Base-by-base conservation (phyloP, 1,140 invertebrate genomes). In the Nixonia krombeini region DNA sequence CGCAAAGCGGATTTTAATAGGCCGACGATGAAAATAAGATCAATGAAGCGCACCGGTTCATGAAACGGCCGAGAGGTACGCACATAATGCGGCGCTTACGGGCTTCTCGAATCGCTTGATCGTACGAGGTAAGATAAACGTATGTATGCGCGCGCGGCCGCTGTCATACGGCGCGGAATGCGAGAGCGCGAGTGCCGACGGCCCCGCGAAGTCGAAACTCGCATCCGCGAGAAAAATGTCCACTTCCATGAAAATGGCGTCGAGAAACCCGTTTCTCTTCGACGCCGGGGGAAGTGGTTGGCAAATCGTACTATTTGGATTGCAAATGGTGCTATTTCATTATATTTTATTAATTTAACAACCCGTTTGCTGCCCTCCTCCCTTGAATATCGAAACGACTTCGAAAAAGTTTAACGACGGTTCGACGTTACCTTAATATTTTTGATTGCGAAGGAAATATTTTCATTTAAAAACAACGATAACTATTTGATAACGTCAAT, bases 1-100 rank as follows among this genome's bases (percentile, higher is more conserved):
- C 59, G 66, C 51, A 70, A 70, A 70, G 59, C 66, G 55, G 35
- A 57, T 69, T 69, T 69, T 69, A 69, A 69, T 69, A 59, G 66
- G 55, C 53, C 53, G 47, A 29, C 59, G 66, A 69, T 64, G 63
- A 69, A 69, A 63, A 56, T 64, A 64, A 69, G 66, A 69, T 69
- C 66, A 69, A 64, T 69, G 59, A 69, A 49, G 38, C 49, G 44
- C 45, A 23, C 37, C 59, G 55, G 35, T 63, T 63, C 58, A 50
- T 59, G 50, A 58, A 53, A 62, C 44, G 26, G 63, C 56, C 56
- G 37, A 44, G 41, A 56, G 64, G 16, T 53, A 57, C 45, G 49
- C 50, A 47, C 47, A 58, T 59, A 64, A 63, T 59, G 55, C 33
- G 37, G 25, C 46, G 53, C 58, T 63, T 31, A 13, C 41, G 61